A percentile compares a stretch with the other conserved stretches of the same genome.
These are phyloP conservation scores for Aleadryas rufinucha DNA, from an alignment of 2,113 vertebrate species.

Conservation along the genomic window DNA sequence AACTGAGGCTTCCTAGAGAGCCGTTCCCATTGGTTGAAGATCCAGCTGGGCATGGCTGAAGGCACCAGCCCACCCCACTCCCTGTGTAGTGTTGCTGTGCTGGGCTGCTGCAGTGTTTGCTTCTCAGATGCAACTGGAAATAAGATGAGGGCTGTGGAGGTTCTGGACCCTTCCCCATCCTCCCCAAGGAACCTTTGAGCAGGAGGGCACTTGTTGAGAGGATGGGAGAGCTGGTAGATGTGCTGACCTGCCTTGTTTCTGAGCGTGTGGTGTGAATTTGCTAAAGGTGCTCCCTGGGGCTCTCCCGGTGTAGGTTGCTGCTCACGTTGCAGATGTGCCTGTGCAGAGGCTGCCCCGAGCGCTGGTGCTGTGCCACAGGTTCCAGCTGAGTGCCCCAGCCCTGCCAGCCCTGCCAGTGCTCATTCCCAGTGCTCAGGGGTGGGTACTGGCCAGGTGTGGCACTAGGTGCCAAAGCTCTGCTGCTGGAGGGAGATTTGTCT, in stretches of 20 bases:
- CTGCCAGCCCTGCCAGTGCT: background rate
- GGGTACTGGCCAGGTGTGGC: background rate
- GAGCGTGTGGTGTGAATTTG: accelerated
- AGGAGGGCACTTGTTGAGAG: background rate
- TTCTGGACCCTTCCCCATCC: background rate
- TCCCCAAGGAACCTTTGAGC: background rate
- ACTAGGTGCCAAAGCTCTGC: background rate
- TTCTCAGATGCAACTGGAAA: background rate
- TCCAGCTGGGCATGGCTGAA: background rate
- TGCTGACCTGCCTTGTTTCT: background rate
- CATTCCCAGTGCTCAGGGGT: background rate
- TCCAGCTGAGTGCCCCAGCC: background rate
- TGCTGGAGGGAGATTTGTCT: background rate
- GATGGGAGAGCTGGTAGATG: background rate
- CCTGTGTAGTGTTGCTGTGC: background rate
- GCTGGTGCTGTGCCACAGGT: background rate
- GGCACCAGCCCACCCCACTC: background rate
- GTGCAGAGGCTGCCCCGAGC: background rate
- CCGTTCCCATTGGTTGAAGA: background rate
- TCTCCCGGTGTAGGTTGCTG: accelerated
- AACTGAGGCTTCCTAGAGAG: background rate
- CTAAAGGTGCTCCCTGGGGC: background rate
- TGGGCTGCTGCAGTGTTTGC: background rate
- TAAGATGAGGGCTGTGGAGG: background rate
- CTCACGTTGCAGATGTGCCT: accelerated